Evolutionary conservation across 1,140 invertebrate species (phyloP).

Genomic region (Babylonia areolata): DNA sequence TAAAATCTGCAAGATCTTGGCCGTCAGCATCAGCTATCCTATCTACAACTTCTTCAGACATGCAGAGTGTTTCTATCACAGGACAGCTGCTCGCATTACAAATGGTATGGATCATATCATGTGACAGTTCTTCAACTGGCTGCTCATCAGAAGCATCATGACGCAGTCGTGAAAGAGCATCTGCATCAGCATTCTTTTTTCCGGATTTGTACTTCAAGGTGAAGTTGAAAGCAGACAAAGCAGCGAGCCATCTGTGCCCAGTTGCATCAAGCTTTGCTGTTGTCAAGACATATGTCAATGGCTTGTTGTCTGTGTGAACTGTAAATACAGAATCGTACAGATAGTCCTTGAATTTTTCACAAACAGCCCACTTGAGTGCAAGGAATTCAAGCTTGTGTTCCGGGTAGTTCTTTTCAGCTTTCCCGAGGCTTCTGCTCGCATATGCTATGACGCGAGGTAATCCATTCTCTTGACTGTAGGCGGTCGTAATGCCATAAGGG

Average conservation of each 20-base stretch:
- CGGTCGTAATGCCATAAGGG: slow-evolving; percentile 59
- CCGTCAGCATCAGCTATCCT: background rate
- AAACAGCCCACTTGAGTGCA: slow-evolving; percentile 44
- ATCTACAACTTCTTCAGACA: background rate
- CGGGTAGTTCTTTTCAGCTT: slow-evolving; percentile 39
- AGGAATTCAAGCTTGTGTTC: slow-evolving; percentile 43
- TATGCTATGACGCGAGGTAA: slow-evolving; percentile 41
- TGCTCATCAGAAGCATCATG: background rate
- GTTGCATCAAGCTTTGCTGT: too few species aligned
- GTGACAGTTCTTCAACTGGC: background rate
- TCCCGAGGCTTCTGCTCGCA: slow-evolving; percentile 43
- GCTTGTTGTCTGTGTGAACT: too few species aligned
- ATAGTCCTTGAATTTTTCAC: background rate
- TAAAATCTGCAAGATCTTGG: background rate
- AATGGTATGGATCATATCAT: background rate
- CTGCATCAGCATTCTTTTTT: background rate
- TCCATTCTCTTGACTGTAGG: slow-evolving; percentile 35
- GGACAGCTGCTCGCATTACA: background rate
- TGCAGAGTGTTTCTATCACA: background rate
- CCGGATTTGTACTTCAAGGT: background rate
- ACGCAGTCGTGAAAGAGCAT: background rate
- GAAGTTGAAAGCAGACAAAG: too few species aligned
- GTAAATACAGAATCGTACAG: too few species aligned
- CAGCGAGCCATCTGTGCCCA: too few species aligned
- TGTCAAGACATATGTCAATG: background rate